A percentile compares a stretch with the other conserved stretches of the same genome.
Evolutionary conservation across 2,113 vertebrate species (phyloP).

Genomic region (Megaceryle torquata): DNA sequence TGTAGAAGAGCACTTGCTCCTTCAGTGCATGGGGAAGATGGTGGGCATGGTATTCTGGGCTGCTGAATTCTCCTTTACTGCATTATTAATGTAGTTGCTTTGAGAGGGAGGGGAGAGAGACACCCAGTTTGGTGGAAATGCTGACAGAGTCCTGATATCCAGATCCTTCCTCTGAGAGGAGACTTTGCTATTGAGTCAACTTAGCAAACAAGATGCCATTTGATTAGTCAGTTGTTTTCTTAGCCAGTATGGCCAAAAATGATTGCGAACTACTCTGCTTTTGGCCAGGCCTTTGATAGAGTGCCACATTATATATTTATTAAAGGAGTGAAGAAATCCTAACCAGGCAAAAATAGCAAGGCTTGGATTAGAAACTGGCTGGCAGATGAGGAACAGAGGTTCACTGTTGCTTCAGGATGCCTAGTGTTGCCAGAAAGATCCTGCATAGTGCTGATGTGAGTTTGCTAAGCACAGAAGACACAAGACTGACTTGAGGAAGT

Average conservation of each 20-base stretch:
- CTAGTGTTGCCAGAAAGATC: not conserved
- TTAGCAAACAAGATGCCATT: not conserved
- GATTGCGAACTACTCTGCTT: not conserved
- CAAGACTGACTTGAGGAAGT: not conserved
- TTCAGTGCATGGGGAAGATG: not conserved
- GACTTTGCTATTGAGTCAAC: not conserved
- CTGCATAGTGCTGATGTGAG: not conserved
- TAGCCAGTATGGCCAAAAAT: not conserved
- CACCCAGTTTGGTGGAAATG: not conserved
- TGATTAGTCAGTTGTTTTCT: constrained; percentile 4
- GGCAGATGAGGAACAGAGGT: constrained; percentile 7
- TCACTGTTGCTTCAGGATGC: constrained; percentile 4
- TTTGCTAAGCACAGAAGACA: not conserved
- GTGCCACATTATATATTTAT: constrained; percentile 37
- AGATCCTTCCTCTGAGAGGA: not conserved
- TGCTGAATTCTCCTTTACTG: not conserved
- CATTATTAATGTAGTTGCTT: not conserved
- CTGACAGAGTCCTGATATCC: not conserved
- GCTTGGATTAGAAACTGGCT: constrained; percentile 26
- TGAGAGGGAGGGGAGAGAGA: not conserved
- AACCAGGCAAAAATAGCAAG: constrained; percentile 37
- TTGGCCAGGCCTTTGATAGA: constrained; percentile 14
- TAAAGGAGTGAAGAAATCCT: constrained; percentile 45
- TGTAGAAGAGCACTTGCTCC: not conserved
- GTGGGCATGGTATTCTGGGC: not conserved